Evolutionary conservation across 2,113 vertebrate species (phyloP).

Genomic region (Strix aluco): DNA sequence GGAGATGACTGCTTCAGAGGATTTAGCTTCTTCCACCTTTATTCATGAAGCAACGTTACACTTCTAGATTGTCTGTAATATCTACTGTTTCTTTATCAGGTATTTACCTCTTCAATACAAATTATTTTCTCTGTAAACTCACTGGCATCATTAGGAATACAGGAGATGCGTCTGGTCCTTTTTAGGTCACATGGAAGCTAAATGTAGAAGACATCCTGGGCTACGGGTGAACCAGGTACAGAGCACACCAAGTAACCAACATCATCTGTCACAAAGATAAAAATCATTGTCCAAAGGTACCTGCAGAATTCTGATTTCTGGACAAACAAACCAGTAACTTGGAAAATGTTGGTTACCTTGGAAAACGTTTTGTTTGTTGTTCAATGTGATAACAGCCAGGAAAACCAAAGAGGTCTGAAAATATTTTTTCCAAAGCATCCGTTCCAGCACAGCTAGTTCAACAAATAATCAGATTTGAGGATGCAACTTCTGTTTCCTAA

Average conservation of each 20-base stretch:
- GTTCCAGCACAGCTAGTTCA: neutral
- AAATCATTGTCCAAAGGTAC: neutral
- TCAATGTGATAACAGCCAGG: neutral
- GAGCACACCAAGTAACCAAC: neutral
- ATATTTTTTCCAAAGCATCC: neutral
- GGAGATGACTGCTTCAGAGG: neutral
- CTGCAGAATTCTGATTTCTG: neutral
- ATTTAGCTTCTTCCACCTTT: neutral
- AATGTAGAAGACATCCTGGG: neutral
- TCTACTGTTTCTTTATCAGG: neutral
- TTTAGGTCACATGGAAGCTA: neutral
- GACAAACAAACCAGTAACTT: neutral
- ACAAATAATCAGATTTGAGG: neutral
- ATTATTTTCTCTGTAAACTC: neutral
- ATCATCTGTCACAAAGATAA: neutral
- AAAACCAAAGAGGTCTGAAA: neutral
- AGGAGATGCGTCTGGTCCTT: neutral
- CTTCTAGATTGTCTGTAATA: neutral
- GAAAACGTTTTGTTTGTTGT: neutral
- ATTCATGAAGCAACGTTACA: neutral
- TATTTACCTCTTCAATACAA: neutral
- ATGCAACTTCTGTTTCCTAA: neutral
- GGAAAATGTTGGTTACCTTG: neutral
- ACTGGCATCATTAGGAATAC: neutral
- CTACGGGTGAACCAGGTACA: neutral